These are phyloP conservation scores for Perithous albicinctus DNA, from an alignment of 2,888 invertebrate species.

Conservation along the genomic window DNA sequence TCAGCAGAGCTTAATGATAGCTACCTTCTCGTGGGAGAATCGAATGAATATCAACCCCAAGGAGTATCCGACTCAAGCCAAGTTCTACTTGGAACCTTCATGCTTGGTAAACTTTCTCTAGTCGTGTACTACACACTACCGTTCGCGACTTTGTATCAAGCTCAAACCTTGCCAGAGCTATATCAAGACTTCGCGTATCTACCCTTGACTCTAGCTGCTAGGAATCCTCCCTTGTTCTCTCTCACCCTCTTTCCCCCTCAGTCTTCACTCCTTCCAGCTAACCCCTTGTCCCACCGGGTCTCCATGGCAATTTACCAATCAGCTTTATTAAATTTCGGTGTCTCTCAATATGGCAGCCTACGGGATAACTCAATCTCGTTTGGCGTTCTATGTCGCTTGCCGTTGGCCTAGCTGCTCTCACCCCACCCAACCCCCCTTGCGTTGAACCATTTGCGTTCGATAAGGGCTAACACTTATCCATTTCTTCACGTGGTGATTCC, in stretches of 20 bases:
- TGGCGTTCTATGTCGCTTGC: constrained; percentile 64
- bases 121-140: background rate
- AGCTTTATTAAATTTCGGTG: constrained; percentile 73
- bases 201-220: constrained; percentile 5
- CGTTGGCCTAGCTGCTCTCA: constrained; percentile 34
- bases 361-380: constrained; percentile 70
- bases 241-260: constrained; percentile 38
- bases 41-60: constrained; percentile 14
- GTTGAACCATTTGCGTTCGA: constrained; percentile 44
- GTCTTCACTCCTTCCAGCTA: too few species aligned
- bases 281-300: constrained; percentile 55
- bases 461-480: constrained; percentile 35
- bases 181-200: constrained; percentile 37
- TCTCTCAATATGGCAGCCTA: constrained; percentile 71
- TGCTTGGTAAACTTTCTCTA: constrained; percentile 48
- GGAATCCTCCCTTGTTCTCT: constrained; percentile 26
- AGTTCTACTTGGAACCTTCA: constrained; percentile 43
- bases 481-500: constrained; percentile 17
- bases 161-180: constrained; percentile 17
- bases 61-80: constrained; percentile 2
- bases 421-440: too few species aligned
- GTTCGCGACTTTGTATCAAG: constrained; percentile 53
- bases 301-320: constrained; percentile 73
- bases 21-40: constrained; percentile 45
- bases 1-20: background rate